Conservation (phyloP, 1,140 invertebrate species). For the Macrocentrus cingulum region DNA sequence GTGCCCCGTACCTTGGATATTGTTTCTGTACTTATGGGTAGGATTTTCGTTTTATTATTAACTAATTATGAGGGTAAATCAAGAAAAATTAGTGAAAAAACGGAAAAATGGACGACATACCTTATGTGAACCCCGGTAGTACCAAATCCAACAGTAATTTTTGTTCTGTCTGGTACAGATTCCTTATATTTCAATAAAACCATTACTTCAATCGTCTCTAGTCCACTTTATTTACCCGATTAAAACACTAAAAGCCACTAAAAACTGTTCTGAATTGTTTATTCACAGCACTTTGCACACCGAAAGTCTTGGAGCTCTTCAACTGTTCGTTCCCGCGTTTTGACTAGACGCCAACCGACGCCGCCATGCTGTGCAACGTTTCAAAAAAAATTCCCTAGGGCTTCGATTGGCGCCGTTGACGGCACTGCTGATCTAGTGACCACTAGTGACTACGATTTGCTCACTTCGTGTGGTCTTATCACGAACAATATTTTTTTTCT, state of each 20-base stretch:
- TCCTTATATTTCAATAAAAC: conserved; percentile 62
- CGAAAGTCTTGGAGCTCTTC: no score
- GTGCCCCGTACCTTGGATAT: conserved; percentile 56
- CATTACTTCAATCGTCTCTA: conserved; percentile 54
- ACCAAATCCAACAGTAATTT: conserved; percentile 60
- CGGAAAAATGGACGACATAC: conserved; percentile 52
- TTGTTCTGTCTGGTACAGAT: conserved; percentile 62
- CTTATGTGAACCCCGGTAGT: conserved; percentile 59
- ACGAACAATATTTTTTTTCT: not conserved
- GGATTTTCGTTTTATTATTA: conserved; percentile 47
- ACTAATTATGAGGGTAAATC: conserved; percentile 36
- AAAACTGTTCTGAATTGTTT: no score
- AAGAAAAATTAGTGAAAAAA: conserved; percentile 40
- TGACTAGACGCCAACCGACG: no score
- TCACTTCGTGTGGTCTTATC: not conserved
- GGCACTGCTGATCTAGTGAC: no score
- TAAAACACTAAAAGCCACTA: no score
- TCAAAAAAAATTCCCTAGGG: no score
- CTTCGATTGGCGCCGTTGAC: no score
- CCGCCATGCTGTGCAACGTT: no score
- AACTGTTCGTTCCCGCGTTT: no score
- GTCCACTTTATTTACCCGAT: not conserved
- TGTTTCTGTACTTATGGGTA: conserved; percentile 59
- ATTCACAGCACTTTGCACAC: no score
- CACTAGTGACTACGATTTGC: no score